Evolutionary conservation across 2,888 invertebrate species (phyloP).

Genomic region (Agapetus fuscipes): DNA sequence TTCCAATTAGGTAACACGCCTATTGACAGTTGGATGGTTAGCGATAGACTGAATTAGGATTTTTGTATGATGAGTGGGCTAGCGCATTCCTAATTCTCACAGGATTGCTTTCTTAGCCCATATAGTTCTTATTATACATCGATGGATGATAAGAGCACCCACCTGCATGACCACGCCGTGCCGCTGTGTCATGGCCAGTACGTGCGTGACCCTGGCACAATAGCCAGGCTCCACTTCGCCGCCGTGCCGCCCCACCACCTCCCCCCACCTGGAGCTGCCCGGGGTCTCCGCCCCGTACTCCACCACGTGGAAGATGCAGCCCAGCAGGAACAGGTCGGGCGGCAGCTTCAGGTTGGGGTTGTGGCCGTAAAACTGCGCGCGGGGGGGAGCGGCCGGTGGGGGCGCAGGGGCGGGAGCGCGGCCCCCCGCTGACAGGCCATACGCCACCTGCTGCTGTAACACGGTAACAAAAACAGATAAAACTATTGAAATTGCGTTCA

Average conservation of each 20-base stretch:
- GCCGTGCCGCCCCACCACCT: slow-evolving; percentile 68
- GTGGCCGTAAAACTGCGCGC: slow-evolving; percentile 84
- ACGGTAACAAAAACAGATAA: too few relatives aligned
- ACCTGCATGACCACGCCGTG: slow-evolving; percentile 84
- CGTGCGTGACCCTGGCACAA: slow-evolving; percentile 81
- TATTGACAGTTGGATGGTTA: too few relatives aligned
- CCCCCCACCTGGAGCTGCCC: slow-evolving; percentile 54
- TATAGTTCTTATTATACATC: background rate
- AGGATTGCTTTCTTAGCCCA: slow-evolving; percentile 1
- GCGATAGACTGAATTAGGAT: too few relatives aligned
- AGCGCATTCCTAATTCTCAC: too few relatives aligned
- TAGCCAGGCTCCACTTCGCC: slow-evolving; percentile 83
- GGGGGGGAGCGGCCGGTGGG: slow-evolving; percentile 42
- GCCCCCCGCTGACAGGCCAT: too few relatives aligned
- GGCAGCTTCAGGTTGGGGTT: slow-evolving; percentile 87
- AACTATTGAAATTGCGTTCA: too few relatives aligned
- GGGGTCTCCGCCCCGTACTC: slow-evolving; percentile 61
- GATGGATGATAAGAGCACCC: slow-evolving; percentile 1
- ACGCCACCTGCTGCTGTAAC: too few relatives aligned
- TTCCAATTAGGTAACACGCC: too few relatives aligned
- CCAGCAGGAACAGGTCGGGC: slow-evolving; percentile 79
- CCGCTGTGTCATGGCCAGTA: slow-evolving; percentile 82
- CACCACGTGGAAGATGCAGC: slow-evolving; percentile 83
- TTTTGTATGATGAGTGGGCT: too few relatives aligned
- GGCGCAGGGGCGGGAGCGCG: slow-evolving; percentile 43